Percentiles rank a stretch among this genome's conserved stretches.
phyloP scores from a whole-genome alignment of 2,113 vertebrate genomes.

The Odontesthes bonariensis region DNA sequence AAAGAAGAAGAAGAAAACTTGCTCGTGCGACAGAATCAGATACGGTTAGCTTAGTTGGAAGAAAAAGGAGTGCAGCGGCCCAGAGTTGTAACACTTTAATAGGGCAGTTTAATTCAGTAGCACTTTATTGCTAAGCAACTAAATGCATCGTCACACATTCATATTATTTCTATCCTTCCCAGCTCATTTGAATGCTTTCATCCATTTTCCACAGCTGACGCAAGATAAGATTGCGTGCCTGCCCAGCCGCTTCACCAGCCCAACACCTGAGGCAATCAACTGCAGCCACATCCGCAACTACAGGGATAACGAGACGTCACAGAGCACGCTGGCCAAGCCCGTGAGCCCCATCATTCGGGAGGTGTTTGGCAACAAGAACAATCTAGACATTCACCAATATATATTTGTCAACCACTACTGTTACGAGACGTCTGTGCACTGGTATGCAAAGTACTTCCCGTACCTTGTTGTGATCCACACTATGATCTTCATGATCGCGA shows the following conservation, averaged over 20 bases:
- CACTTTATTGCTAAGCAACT: too few species aligned
- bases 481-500: conserved; percentile 90
- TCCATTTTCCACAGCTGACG: conserved; percentile 82
- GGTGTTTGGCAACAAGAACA: conserved; percentile 85
- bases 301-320: conserved; percentile 56
- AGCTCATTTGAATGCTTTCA: background rate
- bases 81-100: too few species aligned
- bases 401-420: conserved; percentile 91
- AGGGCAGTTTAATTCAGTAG: too few species aligned
- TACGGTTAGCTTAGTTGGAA: too few species aligned
- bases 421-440: conserved; percentile 90
- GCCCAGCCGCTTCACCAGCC: conserved; percentile 82
- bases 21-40: too few species aligned
- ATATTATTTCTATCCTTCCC: background rate
- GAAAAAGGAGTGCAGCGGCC: too few species aligned
- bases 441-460: conserved; percentile 93
- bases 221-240: conserved; percentile 93
- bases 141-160: background rate
- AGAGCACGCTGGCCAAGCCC: conserved; percentile 39
- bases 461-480: conserved; percentile 92
- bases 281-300: conserved; percentile 81
- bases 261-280: conserved; percentile 69
- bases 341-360: conserved; percentile 67
- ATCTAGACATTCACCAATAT: conserved; percentile 91
- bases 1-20: too few species aligned